A percentile compares a stretch with the other conserved stretches of the same genome.
phyloP scores from a whole-genome alignment of 64 coral and sea anemone genomes.

The Pocillopora damicornis region DNA sequence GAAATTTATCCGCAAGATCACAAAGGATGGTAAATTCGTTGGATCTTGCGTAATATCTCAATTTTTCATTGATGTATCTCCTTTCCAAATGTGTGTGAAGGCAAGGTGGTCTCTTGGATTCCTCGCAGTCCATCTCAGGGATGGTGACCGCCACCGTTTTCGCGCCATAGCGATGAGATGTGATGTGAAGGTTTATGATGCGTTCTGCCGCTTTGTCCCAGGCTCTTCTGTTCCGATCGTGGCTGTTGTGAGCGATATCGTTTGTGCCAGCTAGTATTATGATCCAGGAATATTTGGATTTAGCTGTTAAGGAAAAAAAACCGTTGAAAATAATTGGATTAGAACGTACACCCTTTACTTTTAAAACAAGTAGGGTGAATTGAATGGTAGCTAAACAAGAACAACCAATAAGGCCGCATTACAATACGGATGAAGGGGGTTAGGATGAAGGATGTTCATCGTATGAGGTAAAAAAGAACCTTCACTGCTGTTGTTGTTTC shows the following conservation, averaged over 20 bases:
- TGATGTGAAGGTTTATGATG: constrained; percentile 72
- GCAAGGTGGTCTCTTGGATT: constrained; percentile 46
- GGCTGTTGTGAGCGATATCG: constrained; percentile 68
- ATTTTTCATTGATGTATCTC: constrained; percentile 63
- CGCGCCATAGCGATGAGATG: constrained; percentile 70
- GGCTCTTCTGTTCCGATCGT: constrained; percentile 31
- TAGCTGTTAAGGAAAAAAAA: constrained; percentile 11
- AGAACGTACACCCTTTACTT: no score
- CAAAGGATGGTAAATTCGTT: constrained; percentile 57
- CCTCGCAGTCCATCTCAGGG: constrained; percentile 78
- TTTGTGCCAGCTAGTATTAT: constrained; percentile 92
- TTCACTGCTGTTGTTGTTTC: no score
- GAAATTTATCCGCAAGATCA: constrained; percentile 67
- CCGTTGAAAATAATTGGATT: no score
- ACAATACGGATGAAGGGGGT: no score
- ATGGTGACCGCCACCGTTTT: constrained; percentile 80
- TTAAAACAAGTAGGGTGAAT: no score
- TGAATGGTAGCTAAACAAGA: no score
- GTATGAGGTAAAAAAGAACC: no score
- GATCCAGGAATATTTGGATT: constrained; percentile 65
- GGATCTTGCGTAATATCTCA: constrained; percentile 64
- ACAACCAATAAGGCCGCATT: no score
- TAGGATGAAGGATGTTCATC: no score
- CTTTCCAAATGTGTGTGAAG: constrained; percentile 46
- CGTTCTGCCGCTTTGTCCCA: constrained; percentile 73